Conservation (phyloP, 1,140 invertebrate species). For the Drosophila rhopaloa region DNA sequence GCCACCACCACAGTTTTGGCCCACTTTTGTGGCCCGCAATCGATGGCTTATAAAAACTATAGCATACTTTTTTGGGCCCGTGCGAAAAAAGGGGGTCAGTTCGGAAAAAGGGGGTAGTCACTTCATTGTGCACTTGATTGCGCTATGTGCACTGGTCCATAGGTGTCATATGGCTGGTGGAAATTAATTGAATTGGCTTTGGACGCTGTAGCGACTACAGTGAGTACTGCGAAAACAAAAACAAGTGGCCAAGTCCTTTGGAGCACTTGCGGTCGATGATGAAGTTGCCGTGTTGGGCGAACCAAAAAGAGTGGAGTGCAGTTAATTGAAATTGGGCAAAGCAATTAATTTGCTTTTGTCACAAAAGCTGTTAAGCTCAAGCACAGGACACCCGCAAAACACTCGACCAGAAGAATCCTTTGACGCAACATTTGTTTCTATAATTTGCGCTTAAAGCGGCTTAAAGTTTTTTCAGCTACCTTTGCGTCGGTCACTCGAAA, state of each 20-base stretch:
- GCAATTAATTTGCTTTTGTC: slow-evolving; percentile 82
- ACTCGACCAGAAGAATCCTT: slow-evolving; percentile 54
- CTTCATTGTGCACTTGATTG: slow-evolving; percentile 59
- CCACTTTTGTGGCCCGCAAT: slow-evolving; percentile 31
- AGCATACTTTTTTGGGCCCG: slow-evolving; percentile 30
- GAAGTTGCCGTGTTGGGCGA: slow-evolving; percentile 34
- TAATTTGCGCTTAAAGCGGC: slow-evolving; percentile 64
- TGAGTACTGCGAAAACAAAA: slow-evolving; percentile 46
- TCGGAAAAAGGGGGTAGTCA: slow-evolving; percentile 7
- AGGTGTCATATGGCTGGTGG: slow-evolving; percentile 77
- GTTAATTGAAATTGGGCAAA: slow-evolving; percentile 79
- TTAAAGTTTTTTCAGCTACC: slow-evolving; percentile 35
- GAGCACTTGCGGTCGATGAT: slow-evolving; percentile 72
- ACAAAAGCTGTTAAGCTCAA: slow-evolving; percentile 73
- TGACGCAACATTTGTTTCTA: slow-evolving; percentile 58
- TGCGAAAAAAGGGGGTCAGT: slow-evolving; percentile 15
- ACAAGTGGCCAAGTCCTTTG: slow-evolving; percentile 40
- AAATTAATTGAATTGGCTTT: slow-evolving; percentile 83
- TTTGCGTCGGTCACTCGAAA: slow-evolving; percentile 16
- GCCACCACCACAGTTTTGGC: slow-evolving; percentile 2
- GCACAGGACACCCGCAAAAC: slow-evolving; percentile 27
- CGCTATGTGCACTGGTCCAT: slow-evolving; percentile 72
- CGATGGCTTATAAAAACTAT: slow-evolving; percentile 46
- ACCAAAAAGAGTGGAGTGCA: slow-evolving; percentile 45
- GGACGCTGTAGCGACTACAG: slow-evolving; percentile 41